Conservation (phyloP, 2,888 invertebrate species). For the Bembecia ichneumoniformis region DNA sequence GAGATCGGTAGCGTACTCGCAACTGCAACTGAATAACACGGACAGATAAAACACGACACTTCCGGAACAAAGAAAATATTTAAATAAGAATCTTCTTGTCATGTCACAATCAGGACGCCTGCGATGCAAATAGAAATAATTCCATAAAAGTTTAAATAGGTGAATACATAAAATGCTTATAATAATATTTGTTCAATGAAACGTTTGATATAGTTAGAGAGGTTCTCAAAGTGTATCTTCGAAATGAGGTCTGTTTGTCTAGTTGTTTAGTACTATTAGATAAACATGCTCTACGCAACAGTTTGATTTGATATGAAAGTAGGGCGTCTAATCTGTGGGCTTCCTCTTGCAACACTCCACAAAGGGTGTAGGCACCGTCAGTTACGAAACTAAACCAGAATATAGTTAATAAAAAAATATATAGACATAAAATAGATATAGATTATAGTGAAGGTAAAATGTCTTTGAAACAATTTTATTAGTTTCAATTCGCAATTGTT, state of each 20-base stretch:
- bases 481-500: not conserved
- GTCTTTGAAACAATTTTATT: not conserved
- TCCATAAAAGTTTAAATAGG: too few species aligned
- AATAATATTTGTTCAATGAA: not conserved
- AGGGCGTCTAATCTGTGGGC: conserved; percentile 33
- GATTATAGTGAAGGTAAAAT: too few species aligned
- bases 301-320: conserved; percentile 20
- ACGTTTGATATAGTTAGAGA: not conserved
- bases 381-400: too few species aligned
- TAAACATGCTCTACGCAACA: not conserved
- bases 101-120: too few species aligned
- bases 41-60: too few species aligned
- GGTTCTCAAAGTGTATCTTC: not conserved
- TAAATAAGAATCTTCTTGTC: too few species aligned
- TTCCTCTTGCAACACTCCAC: conserved; percentile 37
- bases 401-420: too few species aligned
- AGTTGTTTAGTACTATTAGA: not conserved
- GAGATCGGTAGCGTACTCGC: too few species aligned
- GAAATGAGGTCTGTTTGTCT: not conserved
- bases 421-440: too few species aligned
- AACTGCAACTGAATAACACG: too few species aligned
- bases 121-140: too few species aligned
- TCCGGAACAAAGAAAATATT: too few species aligned
- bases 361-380: conserved; percentile 9
- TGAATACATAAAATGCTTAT: not conserved